Evolutionary conservation across 2,888 invertebrate genomes (phyloP), one percentile per base, ranked within the genome.

Genomic region (Athalia rosae): DNA sequence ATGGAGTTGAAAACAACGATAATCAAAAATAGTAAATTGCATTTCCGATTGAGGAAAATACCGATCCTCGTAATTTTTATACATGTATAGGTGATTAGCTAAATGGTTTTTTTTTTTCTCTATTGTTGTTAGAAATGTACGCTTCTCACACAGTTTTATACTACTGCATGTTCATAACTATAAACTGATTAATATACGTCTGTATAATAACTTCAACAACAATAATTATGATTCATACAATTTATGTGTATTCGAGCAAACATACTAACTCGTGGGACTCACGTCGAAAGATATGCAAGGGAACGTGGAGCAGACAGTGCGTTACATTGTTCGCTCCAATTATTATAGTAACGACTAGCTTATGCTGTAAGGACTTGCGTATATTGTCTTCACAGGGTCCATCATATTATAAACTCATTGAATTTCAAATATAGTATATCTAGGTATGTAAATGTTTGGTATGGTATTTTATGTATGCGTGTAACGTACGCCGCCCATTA

Each of bases 371-470:
- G 81, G 83, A 83, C 81, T 83, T 78, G 81, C 80, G 81, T 83
- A 79, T 83, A 83, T 83, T 83, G 83, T 83, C 83, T 81, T 83
- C 80, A 83, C 79, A 83, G 83, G 81, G 81, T 82, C 81, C 82
- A 79, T 80, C 9, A 9, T 53, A 61, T 76, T 58, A 73, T 69
- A 41, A 69, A 77, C 48, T 77, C 69, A 66, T 77, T 77, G 59
- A 69, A 77, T 74, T 74, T 61, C 28, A 61, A 11, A 45, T 9
- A 71, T 28, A 41, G 15, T 48, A 61, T 48, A 7, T 9, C 6
- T 63, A 13, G 15, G 11, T 61, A 61, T 61, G 8, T 53, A 3
- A 74, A 61, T 74, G 74, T 74, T 74, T 74, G 74, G 74, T 74
- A 74, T 61, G 61, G 74, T 73, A 58, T 50, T 58, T 41, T 66